Evolutionary conservation across 1,140 invertebrate genomes (phyloP), one percentile per base, ranked within the genome.

Genomic region (Cyclargus thomasi): DNA sequence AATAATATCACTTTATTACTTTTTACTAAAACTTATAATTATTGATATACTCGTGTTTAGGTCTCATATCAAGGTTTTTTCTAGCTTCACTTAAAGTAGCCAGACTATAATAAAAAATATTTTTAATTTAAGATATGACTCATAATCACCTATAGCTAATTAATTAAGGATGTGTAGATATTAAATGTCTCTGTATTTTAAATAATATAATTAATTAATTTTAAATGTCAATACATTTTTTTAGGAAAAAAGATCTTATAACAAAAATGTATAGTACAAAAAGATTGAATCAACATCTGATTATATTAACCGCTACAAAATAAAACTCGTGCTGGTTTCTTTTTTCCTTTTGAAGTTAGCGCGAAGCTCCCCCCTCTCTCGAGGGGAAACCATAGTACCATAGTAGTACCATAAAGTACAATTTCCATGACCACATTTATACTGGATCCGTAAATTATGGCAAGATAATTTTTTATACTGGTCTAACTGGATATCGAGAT

Each of bases 191-290:
- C 4, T 14, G 10, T 47, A 47, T 47, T 47, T 47, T 8, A 8
- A 7, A 47, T 47, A 14, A 55, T 4, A 55, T 59, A 59, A 59
- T 2, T 59, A 22, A 59, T 59, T 59, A 20, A 29, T 20, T 59
- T 59, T 11, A 59, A 59, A 59, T 59, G 55, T 59, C 55, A 59
- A 21, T 59, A 59, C 18, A 59, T 59, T 59, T 59, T 59, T 59
- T 55, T 20, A 2, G 55, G 11, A 59, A 59, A 59, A 59, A 59
- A 59, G 17, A 20, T 59, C 55, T 18, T 18, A 18, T 18, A 18
- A 20, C 20, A 59, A 11, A 20, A 59, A 59, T 1, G 17, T 20
- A 55, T 55, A 20, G 21, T 59, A 59, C 17, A 20, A 59, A 18
- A 59, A 59, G 55, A 59, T 59, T 20, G 21, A 59, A 55, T 18